A percentile compares a stretch with the other conserved stretches of the same genome.
phyloP scores from a whole-genome alignment of 2,797 vertebrate species.

The Tokudaia muenninki region DNA sequence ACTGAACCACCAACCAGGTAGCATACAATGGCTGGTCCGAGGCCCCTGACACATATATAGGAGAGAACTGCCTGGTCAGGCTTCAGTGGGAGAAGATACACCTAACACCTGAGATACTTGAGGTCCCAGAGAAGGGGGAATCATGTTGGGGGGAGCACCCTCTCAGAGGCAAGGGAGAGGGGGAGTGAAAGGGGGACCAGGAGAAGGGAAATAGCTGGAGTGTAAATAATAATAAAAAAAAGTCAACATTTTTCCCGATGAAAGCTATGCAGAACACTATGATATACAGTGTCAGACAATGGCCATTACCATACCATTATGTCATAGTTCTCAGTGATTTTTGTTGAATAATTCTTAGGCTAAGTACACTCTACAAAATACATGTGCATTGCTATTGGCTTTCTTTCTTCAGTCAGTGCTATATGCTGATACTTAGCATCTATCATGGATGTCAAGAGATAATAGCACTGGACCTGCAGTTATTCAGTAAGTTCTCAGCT shows the following conservation, averaged over 20 bases:
- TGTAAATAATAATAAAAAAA: background rate
- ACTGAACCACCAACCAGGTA: background rate
- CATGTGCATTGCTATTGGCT: background rate
- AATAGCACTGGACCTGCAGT: background rate
- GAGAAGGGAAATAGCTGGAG: background rate
- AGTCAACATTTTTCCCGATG: background rate
- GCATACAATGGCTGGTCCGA: rapidly evolving
- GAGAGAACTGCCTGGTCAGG: background rate
- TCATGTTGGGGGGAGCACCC: too few species aligned
- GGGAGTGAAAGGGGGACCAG: too few species aligned
- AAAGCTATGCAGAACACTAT: background rate
- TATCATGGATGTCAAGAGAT: background rate
- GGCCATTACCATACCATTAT: background rate
- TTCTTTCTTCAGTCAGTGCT: constrained; percentile 19
- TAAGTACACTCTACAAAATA: background rate
- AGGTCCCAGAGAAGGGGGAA: background rate
- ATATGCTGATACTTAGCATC: background rate
- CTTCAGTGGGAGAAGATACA: background rate
- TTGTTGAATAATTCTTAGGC: background rate
- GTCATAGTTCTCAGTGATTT: background rate
- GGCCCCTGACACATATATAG: background rate
- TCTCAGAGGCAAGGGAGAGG: background rate
- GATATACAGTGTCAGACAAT: background rate
- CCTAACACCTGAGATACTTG: background rate
- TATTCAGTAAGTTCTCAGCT: background rate